These are phyloP conservation scores for Philhelius pedissequus DNA, from an alignment of 2,888 invertebrate species.

Conservation along the genomic window DNA sequence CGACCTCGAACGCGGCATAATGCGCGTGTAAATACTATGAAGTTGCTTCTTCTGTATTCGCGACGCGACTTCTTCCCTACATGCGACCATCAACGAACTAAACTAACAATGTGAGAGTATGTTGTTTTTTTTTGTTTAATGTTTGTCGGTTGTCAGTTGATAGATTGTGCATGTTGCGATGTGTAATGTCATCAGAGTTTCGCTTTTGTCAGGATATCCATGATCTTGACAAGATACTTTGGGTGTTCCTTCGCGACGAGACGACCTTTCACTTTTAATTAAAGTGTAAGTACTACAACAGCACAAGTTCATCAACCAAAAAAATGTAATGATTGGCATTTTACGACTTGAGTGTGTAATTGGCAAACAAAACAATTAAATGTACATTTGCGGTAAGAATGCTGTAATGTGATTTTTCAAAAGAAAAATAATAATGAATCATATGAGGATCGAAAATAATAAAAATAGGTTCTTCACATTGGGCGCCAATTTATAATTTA, in stretches of 20 bases:
- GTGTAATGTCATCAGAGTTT: slow-evolving; percentile 44
- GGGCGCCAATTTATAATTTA: no score
- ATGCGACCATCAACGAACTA: not conserved
- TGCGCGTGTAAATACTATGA: slow-evolving; percentile 54
- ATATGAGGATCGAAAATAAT: not conserved
- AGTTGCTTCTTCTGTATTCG: slow-evolving; percentile 1
- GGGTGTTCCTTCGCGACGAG: slow-evolving; percentile 32
- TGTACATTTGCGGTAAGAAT: not conserved
- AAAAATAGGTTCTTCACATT: not conserved
- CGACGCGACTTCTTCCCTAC: not conserved
- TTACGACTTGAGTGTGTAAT: not conserved
- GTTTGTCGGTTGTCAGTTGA: slow-evolving; percentile 65
- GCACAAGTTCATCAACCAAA: slow-evolving; percentile 33
- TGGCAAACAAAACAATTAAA: not conserved
- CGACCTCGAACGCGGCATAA: slow-evolving; percentile 41
- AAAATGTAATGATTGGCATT: not conserved
- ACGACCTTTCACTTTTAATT: slow-evolving; percentile 48
- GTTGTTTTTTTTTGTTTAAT: slow-evolving; percentile 14
- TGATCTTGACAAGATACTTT: slow-evolving; percentile 37
- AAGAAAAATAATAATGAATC: not conserved
- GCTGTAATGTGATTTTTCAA: not conserved
- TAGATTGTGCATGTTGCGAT: slow-evolving; percentile 54
- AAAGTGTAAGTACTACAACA: slow-evolving; percentile 19
- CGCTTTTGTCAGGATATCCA: slow-evolving; percentile 27
- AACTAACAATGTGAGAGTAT: slow-evolving; percentile 8